A percentile compares a stretch with the other conserved stretches of the same genome.
These are phyloP conservation scores for Torymus auratus DNA, from an alignment of 2,888 invertebrate species.

Conservation along the genomic window DNA sequence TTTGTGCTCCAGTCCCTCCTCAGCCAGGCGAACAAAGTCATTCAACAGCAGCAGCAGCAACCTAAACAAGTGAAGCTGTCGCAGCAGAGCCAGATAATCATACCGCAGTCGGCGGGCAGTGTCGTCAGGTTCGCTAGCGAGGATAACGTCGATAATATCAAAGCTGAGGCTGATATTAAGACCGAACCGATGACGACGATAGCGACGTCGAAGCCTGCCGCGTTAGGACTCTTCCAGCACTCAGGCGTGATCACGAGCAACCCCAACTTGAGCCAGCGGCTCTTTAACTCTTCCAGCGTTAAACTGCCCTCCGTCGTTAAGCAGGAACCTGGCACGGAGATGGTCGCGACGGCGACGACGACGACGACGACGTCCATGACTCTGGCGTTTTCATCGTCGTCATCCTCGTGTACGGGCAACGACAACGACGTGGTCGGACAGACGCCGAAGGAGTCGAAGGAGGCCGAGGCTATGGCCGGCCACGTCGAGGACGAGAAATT, in stretches of 20 bases:
- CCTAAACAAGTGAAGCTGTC: conserved; percentile 73
- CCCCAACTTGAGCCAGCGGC: conserved; percentile 69
- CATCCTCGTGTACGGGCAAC: conserved; percentile 59
- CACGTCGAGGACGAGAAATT: conserved; percentile 66
- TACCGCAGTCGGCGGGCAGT: conserved; percentile 65
- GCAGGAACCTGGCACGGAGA: conserved; percentile 48
- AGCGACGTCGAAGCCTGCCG: conserved; percentile 4
- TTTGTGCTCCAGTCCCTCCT: conserved; percentile 83
- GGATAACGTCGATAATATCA: conserved; percentile 13
- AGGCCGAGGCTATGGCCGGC: conserved; percentile 65
- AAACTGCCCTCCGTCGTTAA: conserved; percentile 53
- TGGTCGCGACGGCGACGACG: conserved; percentile 29
- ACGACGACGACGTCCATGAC: conserved; percentile 68
- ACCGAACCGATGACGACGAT: conserved; percentile 18
- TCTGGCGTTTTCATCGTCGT: conserved; percentile 66
- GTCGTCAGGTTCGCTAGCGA: conserved; percentile 62
- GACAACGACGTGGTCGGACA: conserved; percentile 61
- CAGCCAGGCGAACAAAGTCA: conserved; percentile 80
- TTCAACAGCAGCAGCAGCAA: conserved; percentile 66
- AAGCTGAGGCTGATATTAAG: conserved; percentile 11
- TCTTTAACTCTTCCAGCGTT: conserved; percentile 69
- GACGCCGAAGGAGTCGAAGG: conserved; percentile 67
- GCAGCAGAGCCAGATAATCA: conserved; percentile 67
- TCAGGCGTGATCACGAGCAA: conserved; percentile 75
- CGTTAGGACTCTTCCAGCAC: conserved; percentile 51